Conservation (phyloP, 2,888 invertebrate species). For the Cephus pulcher region DNA sequence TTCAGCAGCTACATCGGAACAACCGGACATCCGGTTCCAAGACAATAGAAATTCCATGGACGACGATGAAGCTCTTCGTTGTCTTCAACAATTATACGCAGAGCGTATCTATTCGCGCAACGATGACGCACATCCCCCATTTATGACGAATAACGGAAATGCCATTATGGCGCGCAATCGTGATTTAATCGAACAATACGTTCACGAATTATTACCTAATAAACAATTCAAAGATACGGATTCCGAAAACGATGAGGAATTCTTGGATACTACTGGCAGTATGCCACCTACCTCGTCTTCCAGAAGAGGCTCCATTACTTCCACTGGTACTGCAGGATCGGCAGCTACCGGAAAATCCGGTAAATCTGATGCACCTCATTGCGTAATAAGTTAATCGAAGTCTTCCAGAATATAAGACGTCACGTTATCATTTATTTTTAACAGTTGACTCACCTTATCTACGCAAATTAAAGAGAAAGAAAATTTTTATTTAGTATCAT, state of each 20-base stretch:
- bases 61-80: constrained; percentile 34
- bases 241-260: constrained; percentile 61
- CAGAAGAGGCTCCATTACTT: constrained; percentile 52
- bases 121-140: constrained; percentile 25
- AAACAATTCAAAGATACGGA: constrained; percentile 43
- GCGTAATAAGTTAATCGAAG: constrained; percentile 14
- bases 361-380: constrained; percentile 13
- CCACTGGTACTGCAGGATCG: constrained; percentile 39
- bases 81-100: constrained; percentile 35
- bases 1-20: not conserved
- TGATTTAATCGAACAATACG: constrained; percentile 55
- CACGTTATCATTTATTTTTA: not conserved
- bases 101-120: constrained; percentile 8
- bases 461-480: not conserved
- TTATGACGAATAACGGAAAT: constrained; percentile 40
- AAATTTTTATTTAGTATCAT: not conserved
- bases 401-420: constrained; percentile 3
- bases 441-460: not conserved
- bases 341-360: constrained; percentile 20
- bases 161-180: constrained; percentile 39
- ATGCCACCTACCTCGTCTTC: constrained; percentile 39
- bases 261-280: constrained; percentile 58
- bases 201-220: constrained; percentile 35
- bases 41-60: constrained; percentile 17
- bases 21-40: not conserved